phyloP scores from a whole-genome alignment of 2,888 invertebrate species.

The Orchesella flavescens region DNA sequence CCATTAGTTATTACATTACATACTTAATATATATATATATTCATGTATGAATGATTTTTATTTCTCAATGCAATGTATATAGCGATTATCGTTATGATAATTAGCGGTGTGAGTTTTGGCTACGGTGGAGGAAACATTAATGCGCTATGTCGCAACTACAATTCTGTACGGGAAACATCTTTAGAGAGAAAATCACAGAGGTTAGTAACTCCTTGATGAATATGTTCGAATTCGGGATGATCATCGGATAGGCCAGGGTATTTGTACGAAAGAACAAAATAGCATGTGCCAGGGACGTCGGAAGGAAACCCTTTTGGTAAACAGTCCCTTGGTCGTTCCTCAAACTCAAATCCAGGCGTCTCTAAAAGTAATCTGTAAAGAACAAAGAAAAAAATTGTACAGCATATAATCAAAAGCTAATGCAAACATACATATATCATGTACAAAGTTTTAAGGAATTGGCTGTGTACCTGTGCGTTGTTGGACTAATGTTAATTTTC shows the following conservation, averaged over 20 bases:
- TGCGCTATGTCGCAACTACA: neutral
- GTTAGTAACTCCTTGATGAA: constrained; percentile 77
- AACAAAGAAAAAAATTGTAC: constrained; percentile 20
- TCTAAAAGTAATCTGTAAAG: constrained; percentile 82
- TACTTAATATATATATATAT: too few relatives aligned
- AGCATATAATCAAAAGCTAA: too few relatives aligned
- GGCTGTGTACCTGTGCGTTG: constrained; percentile 86
- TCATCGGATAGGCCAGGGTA: constrained; percentile 81
- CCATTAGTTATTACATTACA: too few relatives aligned
- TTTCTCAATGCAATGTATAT: too few relatives aligned
- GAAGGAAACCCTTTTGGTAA: constrained; percentile 89
- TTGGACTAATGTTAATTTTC: constrained; percentile 93
- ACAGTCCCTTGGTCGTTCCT: constrained; percentile 83
- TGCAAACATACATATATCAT: too few relatives aligned
- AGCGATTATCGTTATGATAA: too few relatives aligned
- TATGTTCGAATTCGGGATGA: constrained; percentile 81
- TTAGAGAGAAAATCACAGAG: constrained; percentile 62
- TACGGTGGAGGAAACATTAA: too few relatives aligned
- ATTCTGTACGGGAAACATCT: constrained; percentile 10
- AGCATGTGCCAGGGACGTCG: constrained; percentile 86
- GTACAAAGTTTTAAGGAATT: too few relatives aligned
- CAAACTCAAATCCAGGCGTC: constrained; percentile 85
- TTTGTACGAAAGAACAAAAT: constrained; percentile 87
- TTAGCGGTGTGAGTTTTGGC: too few relatives aligned
- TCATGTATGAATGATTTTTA: too few relatives aligned